phyloP scores from a whole-genome alignment of 2,113 vertebrate genomes.

The Microcebus lehilahytsara region DNA sequence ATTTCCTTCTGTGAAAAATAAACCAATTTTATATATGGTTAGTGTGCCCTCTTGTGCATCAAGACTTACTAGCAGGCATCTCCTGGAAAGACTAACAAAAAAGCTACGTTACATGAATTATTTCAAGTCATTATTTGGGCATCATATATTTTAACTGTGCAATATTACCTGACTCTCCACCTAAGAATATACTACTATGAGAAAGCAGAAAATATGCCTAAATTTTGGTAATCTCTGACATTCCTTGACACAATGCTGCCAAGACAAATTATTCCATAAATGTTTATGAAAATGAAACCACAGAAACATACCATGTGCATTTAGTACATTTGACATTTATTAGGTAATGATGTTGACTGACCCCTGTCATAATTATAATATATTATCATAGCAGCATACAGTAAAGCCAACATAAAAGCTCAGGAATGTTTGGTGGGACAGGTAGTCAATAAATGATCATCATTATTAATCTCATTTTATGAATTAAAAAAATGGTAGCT shows the following conservation, averaged over 20 bases:
- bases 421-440: neutral
- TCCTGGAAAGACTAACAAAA: neutral
- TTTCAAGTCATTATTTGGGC: neutral
- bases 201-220: neutral
- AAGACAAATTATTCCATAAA: neutral
- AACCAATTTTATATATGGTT: neutral
- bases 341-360: neutral
- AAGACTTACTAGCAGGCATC: constrained; percentile 48
- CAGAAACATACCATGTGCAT: neutral
- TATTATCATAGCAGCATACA: neutral
- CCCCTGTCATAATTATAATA: neutral
- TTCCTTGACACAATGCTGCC: neutral
- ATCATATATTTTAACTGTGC: neutral
- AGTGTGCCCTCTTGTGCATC: constrained; percentile 68
- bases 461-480: neutral
- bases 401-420: neutral
- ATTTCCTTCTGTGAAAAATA: neutral
- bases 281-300: neutral
- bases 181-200: neutral
- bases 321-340: neutral
- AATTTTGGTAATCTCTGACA: neutral
- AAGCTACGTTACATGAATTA: neutral
- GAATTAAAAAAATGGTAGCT: neutral
- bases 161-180: neutral
- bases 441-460: neutral